Conservation (phyloP, 2,113 vertebrate species). For the Lophochroa leadbeateri region DNA sequence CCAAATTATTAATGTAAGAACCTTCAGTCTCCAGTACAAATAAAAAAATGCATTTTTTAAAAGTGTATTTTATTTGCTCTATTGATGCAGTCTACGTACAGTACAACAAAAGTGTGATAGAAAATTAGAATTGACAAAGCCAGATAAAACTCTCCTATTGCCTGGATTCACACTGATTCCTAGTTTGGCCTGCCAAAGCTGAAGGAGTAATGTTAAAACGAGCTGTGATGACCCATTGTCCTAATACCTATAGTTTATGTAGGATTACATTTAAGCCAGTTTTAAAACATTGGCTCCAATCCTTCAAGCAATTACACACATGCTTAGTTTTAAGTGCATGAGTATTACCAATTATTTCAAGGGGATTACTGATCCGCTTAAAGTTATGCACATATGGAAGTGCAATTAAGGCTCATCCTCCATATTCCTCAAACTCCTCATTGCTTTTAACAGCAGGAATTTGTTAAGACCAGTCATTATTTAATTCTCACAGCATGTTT, state of each 20-base stretch:
- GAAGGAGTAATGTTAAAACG: not conserved
- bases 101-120: not conserved
- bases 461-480: constrained; percentile 16
- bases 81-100: not conserved
- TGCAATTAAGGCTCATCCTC: not conserved
- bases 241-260: not conserved
- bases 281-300: not conserved
- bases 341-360: constrained; percentile 28
- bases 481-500: constrained; percentile 34
- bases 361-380: constrained; percentile 7
- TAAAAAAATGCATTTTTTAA: not conserved
- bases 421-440: not conserved
- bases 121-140: not conserved
- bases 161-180: not conserved
- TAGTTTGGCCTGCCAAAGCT: not conserved
- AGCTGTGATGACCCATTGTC: not conserved
- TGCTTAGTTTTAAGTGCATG: constrained; percentile 19
- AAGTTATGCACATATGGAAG: constrained; percentile 12
- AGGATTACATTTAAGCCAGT: not conserved
- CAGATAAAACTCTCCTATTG: not conserved
- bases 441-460: not conserved
- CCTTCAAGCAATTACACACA: constrained; percentile 17
- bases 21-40: not conserved
- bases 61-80: not conserved
- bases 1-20: not conserved